Evolutionary conservation across 2,888 invertebrate genomes (phyloP).

Genomic region (Piscicola geometra): DNA sequence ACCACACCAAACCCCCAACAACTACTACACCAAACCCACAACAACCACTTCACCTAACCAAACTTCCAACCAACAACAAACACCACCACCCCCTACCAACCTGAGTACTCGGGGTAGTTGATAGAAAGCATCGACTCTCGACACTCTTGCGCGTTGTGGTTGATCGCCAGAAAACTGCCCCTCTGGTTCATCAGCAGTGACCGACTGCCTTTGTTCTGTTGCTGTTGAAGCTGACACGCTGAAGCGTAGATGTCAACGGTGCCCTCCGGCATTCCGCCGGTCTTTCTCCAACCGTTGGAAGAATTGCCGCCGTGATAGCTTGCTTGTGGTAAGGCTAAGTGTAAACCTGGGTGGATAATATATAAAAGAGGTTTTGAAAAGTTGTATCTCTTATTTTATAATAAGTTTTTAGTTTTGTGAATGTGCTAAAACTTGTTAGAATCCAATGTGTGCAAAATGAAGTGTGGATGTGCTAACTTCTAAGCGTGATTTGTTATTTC

Average conservation of each 20-base stretch:
- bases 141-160: slow-evolving; percentile 41
- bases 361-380: background rate
- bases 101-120: slow-evolving; percentile 42
- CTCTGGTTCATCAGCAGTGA: slow-evolving; percentile 41
- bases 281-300: background rate
- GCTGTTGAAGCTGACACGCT: slow-evolving; percentile 35
- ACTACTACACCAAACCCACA: too few relatives aligned
- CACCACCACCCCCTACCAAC: slow-evolving; percentile 29
- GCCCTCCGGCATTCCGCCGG: background rate
- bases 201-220: slow-evolving; percentile 24
- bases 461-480: too few relatives aligned
- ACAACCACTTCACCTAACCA: background rate
- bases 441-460: too few relatives aligned
- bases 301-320: slow-evolving; percentile 8
- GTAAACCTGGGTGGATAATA: background rate
- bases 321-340: slow-evolving; percentile 21
- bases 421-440: too few relatives aligned
- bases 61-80: background rate
- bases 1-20: too few relatives aligned
- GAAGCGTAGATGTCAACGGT: slow-evolving; percentile 28
- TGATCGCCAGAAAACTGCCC: slow-evolving; percentile 44
- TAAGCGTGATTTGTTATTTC: too few relatives aligned
- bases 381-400: too few relatives aligned
- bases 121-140: slow-evolving; percentile 43
- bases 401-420: too few relatives aligned